Evolutionary conservation across 2,113 vertebrate genomes (phyloP), one percentile per base, ranked within the genome.

Genomic region (Tiliqua scincoides): DNA sequence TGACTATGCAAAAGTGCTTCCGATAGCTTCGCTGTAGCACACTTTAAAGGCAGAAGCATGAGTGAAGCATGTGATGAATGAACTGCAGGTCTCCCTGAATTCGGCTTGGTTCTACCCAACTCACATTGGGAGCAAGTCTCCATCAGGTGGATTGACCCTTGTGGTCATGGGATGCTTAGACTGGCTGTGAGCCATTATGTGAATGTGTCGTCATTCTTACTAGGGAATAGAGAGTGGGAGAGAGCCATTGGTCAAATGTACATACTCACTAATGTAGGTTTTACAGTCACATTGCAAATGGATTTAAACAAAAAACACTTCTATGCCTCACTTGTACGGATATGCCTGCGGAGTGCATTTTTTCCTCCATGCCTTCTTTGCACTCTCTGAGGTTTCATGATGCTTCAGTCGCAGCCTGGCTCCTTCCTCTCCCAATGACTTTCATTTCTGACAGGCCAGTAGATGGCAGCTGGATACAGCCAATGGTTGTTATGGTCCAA

Each of bases 381-480:
- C 54, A 62, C 1, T 14, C 25, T 79, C 37, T 20, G 10, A 25
- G 18, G 23, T 3, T 23, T 63, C 61, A 63, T 63, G 21, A 15
- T 27, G 4, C 43, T 52, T 52, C 25, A 61, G 57, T 17, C 43
- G 15, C 15, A 43, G 8, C 6, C 27, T 57, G 54, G 54, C 54
- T 15, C 6, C 54, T 1, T 20, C 27, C 12, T 2, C 35, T 17
- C 40, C 3, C 79, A 63, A 21, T 27, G 43, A 27, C 8, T 63
- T 63, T 15, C 18, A 57, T 84, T 65, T 79, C 62, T 37, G 21
- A 74, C 59, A 40, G 30, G 74, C 67, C 88, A 82, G 84, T 85
- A 82, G 88, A 83, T 85, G 88, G 88, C 88, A 85, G 79, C 40
- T 73, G 23, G 23, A 52, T 27, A 79, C 68, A 80, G 30, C 35